A percentile compares a stretch with the other conserved stretches of the same genome.
Conservation (phyloP, 2,797 vertebrate species). For the Oceanodroma leucorhoa region DNA sequence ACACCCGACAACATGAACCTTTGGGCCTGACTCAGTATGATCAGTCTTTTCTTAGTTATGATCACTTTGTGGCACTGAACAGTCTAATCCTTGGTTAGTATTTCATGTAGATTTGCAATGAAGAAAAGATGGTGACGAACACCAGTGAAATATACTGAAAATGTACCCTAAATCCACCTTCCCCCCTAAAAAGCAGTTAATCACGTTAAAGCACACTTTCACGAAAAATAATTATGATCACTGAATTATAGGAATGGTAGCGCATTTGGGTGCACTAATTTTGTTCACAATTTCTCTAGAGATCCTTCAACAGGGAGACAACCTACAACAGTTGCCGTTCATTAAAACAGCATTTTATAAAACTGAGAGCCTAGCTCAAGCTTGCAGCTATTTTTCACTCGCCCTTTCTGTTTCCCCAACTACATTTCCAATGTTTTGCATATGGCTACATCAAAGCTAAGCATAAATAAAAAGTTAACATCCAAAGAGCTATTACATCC, state of each 20-base stretch:
- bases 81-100: background rate
- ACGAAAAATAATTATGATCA: background rate
- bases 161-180: background rate
- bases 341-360: background rate
- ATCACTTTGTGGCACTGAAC: background rate
- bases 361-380: background rate
- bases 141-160: background rate
- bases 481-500: background rate
- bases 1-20: accelerated
- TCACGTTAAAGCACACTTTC: background rate
- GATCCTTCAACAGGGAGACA: background rate
- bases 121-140: background rate
- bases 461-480: background rate
- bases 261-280: background rate
- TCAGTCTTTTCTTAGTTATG: background rate
- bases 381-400: background rate
- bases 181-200: background rate
- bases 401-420: background rate
- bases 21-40: background rate
- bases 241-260: background rate
- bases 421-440: constrained; percentile 11
- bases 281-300: background rate
- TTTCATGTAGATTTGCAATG: background rate
- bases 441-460: constrained; percentile 8
- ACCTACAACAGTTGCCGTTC: background rate